A percentile compares a stretch with the other conserved stretches of the same genome.
Evolutionary conservation across 1,140 invertebrate genomes (phyloP).

Genomic region (Drosophila auraria): DNA sequence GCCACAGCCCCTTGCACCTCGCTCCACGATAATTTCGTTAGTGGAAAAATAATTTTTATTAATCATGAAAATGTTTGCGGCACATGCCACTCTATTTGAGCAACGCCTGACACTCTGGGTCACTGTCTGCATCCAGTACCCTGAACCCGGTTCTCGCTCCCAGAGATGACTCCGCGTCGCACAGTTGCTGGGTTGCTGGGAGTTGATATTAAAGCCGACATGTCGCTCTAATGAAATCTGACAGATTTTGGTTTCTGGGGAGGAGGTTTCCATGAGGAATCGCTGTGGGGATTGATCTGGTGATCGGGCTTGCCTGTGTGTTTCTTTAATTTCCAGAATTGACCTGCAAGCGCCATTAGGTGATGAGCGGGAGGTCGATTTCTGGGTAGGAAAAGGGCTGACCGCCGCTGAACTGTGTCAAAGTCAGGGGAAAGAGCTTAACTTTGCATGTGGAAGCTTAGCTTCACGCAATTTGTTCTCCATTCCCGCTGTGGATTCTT

Average conservation of each 20-base stretch:
- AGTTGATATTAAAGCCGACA: conserved; percentile 31
- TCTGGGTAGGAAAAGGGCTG: neutral
- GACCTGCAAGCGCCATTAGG: conserved; percentile 26
- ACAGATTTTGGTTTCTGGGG: conserved; percentile 56
- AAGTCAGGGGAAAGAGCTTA: conserved; percentile 8
- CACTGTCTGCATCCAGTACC: conserved; percentile 12
- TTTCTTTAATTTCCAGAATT: conserved; percentile 21
- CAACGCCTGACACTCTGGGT: conserved; percentile 35
- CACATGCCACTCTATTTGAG: conserved; percentile 78
- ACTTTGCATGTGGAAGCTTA: conserved; percentile 18
- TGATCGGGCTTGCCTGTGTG: neutral
- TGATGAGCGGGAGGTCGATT: neutral
- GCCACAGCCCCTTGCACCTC: conserved; percentile 15
- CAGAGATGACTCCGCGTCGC: conserved; percentile 23
- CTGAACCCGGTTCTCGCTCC: conserved; percentile 21
- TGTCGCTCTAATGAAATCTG: conserved; percentile 77
- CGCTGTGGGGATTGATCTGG: conserved; percentile 29
- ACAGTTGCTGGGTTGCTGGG: conserved; percentile 32
- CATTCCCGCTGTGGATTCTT: conserved; percentile 23
- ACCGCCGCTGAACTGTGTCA: conserved; percentile 1
- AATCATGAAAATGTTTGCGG: conserved; percentile 80
- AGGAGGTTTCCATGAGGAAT: conserved; percentile 14
- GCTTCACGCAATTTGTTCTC: conserved; percentile 18
- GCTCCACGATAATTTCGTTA: conserved; percentile 44
- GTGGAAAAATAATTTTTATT: conserved; percentile 69